Conservation (phyloP, 1,140 invertebrate species). For the Heliconius nattereri region DNA sequence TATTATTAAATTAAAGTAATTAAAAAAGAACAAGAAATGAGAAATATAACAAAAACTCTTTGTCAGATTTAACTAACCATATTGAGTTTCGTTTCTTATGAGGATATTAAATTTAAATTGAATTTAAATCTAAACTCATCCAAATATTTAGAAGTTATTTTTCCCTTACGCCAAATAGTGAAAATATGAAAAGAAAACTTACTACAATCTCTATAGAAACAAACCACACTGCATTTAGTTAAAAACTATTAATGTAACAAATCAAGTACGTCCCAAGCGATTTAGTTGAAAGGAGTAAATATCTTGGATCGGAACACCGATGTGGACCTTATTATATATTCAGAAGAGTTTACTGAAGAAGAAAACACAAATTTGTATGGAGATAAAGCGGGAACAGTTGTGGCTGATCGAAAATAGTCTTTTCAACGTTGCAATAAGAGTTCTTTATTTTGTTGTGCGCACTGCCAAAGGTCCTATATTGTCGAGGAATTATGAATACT, state of each 20-base stretch:
- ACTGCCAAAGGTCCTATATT: slow-evolving; percentile 25
- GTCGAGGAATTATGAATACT: slow-evolving; percentile 27
- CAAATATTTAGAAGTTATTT: too few relatives aligned
- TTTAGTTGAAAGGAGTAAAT: neutral
- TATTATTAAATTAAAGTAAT: too few relatives aligned
- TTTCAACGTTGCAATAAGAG: slow-evolving; percentile 30
- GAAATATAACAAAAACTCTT: too few relatives aligned
- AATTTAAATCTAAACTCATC: too few relatives aligned
- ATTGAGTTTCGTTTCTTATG: too few relatives aligned
- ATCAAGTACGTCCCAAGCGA: neutral
- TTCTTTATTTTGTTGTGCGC: slow-evolving; percentile 32
- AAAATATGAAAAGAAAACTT: too few relatives aligned
- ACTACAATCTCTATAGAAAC: neutral
- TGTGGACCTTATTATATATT: slow-evolving; percentile 35
- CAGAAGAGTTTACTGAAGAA: slow-evolving; percentile 29
- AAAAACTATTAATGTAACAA: neutral
- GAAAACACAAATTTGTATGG: slow-evolving; percentile 37
- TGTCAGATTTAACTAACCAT: too few relatives aligned
- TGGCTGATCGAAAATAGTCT: slow-evolving; percentile 32
- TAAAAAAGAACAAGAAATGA: too few relatives aligned
- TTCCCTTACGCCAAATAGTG: too few relatives aligned
- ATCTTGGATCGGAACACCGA: slow-evolving; percentile 7
- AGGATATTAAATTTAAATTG: too few relatives aligned
- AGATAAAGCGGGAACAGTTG: slow-evolving; percentile 31
- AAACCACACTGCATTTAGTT: neutral